Conservation (phyloP, 2,888 invertebrate species). For the Mimumesa dahlbomi region DNA sequence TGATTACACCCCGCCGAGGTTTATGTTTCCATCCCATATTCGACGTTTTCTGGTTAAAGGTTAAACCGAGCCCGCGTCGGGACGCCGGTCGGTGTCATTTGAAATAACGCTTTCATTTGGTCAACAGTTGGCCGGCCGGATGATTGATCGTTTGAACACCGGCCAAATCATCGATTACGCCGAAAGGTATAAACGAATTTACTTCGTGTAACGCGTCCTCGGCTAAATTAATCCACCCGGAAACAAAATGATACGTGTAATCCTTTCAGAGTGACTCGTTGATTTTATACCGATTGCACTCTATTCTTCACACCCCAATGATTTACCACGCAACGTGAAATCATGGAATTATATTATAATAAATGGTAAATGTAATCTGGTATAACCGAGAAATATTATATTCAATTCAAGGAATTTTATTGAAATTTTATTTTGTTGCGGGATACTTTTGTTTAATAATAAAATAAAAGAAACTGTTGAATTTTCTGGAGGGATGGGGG, state of each 20-base stretch:
- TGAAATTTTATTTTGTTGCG: too few species aligned
- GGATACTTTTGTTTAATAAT: too few species aligned
- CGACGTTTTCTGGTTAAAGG: constrained; percentile 57
- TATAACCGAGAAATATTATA: too few species aligned
- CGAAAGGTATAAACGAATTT: constrained; percentile 35
- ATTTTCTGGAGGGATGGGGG: too few species aligned
- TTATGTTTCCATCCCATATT: constrained; percentile 46
- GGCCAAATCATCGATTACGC: constrained; percentile 48
- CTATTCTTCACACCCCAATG: too few species aligned
- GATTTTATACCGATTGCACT: background rate
- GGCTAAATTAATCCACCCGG: constrained; percentile 29
- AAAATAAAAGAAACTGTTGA: too few species aligned
- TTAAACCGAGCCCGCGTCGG: constrained; percentile 38
- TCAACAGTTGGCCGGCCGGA: constrained; percentile 49
- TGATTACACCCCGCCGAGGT: constrained; percentile 18
- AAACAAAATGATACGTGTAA: constrained; percentile 19
- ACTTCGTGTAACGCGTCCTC: constrained; percentile 26
- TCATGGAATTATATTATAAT: too few species aligned
- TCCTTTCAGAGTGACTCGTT: background rate
- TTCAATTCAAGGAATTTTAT: too few species aligned
- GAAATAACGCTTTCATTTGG: constrained; percentile 54
- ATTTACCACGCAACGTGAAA: too few species aligned
- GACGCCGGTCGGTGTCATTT: constrained; percentile 37
- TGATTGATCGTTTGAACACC: constrained; percentile 41
- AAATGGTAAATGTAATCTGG: too few species aligned